Evolutionary conservation across 1,140 invertebrate species (phyloP), one percentile per base, ranked within the genome.

Genomic region (Papilio dardanus): DNA sequence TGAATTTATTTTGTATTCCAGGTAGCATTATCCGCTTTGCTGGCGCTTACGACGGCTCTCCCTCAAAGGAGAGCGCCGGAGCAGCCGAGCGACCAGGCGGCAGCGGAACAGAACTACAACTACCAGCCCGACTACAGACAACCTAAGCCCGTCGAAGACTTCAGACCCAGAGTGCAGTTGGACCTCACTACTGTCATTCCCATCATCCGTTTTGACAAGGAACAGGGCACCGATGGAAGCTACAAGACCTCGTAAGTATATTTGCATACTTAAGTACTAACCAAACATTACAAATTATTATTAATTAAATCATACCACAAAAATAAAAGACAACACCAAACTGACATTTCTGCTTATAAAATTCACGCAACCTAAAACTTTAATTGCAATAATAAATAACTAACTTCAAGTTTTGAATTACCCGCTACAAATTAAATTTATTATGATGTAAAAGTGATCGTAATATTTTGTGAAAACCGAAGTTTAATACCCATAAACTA

Each of bases 171-270:
- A 79, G 83, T 89, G 30, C 85, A 88, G 68, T 71, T 93, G 69
- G 92, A 94, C 46, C 95, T 94, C 1, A 96, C 96, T 62, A 97
- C 96, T 4, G 96, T 94, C 79, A 96, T 97, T 79, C 96, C 96
- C 21, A 97, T 97, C 84, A 95, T 97, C 74, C 95, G 95, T 79
- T 97, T 96, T 89, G 96, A 97, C 79, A 97, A 97, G 82, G 96
- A 97, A 86, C 96, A 97, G 82, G 96, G 96, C 68, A 95, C 95
- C 76, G 96, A 97, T 87, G 96, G 96, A 80, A 97, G 96, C 82
- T 97, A 97, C 86, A 96, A 96, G 91, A 96, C 96, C 71, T 93
- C 96, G 95, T 97, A 94, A 94, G 94, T 93, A 79, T 74, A 37
- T 46, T 65, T n/a, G 10, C 35, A 37, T 2, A 37, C 10, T 37